A percentile compares a stretch with the other conserved stretches of the same genome.
These are phyloP conservation scores for Eilema caniola DNA, from an alignment of 2,888 invertebrate genomes.

Conservation along the genomic window DNA sequence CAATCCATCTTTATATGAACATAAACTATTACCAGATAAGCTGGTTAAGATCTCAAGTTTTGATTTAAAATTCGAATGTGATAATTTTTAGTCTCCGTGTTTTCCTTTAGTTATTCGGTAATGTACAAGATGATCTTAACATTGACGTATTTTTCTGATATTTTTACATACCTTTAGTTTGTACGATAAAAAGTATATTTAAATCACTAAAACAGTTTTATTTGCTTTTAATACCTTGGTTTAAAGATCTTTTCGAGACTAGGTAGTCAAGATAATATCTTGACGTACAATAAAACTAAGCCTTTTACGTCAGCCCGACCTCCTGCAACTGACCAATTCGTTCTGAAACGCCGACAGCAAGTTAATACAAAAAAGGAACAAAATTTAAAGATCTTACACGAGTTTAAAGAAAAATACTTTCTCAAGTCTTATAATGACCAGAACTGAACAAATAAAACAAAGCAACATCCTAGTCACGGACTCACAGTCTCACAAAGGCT, in stretches of 20 bases:
- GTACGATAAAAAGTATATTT: too few relatives aligned
- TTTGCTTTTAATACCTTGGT: too few relatives aligned
- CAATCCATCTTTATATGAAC: too few relatives aligned
- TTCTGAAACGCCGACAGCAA: neutral
- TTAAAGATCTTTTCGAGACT: too few relatives aligned
- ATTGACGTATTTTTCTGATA: too few relatives aligned
- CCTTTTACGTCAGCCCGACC: neutral
- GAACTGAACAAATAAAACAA: conserved; percentile 17
- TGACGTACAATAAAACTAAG: too few relatives aligned
- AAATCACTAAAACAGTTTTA: too few relatives aligned
- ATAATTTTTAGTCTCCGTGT: neutral
- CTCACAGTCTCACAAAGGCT: conserved; percentile 8
- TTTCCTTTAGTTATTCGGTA: neutral
- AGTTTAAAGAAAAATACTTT: neutral
- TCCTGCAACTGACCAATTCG: conserved; percentile 14
- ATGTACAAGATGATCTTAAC: neutral
- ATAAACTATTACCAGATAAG: too few relatives aligned
- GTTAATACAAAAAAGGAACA: conserved; percentile 11
- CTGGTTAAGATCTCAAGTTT: too few relatives aligned
- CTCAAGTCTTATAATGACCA: conserved; percentile 7
- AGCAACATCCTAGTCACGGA: conserved; percentile 5
- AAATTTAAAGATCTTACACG: conserved; percentile 5
- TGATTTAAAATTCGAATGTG: too few relatives aligned
- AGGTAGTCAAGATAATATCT: too few relatives aligned
- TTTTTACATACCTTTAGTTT: too few relatives aligned